phyloP scores from a whole-genome alignment of 2,888 invertebrate species.

The Galerucella nymphaeae region DNA sequence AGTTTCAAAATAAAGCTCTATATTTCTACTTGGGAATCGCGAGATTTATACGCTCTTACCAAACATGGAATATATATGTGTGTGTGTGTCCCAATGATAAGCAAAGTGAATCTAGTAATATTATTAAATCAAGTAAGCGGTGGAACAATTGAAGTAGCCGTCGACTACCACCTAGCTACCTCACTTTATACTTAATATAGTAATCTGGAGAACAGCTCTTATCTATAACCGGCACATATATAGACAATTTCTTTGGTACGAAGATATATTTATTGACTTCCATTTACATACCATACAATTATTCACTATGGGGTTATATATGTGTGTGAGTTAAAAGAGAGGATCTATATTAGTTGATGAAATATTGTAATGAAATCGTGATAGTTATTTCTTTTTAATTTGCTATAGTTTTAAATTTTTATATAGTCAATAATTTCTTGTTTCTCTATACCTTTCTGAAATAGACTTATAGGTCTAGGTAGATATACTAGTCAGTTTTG shows the following conservation, averaged over 20 bases:
- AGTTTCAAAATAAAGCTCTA: neutral
- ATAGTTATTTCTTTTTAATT: no score
- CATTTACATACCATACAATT: constrained; percentile 63
- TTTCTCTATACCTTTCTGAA: no score
- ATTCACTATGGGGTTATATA: constrained; percentile 55
- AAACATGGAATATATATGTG: neutral
- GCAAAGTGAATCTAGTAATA: constrained; percentile 43
- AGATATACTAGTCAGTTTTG: no score
- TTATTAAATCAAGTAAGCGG: constrained; percentile 39
- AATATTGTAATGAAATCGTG: neutral
- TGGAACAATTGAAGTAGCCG: constrained; percentile 40
- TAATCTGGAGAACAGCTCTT: constrained; percentile 35
- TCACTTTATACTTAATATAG: constrained; percentile 44
- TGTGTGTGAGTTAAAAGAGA: constrained; percentile 5
- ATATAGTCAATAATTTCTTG: no score
- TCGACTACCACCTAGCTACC: constrained; percentile 41
- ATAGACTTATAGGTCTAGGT: no score
- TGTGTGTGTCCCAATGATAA: constrained; percentile 36
- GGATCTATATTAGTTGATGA: constrained; percentile 5
- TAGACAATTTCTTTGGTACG: constrained; percentile 51
- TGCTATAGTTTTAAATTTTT: no score
- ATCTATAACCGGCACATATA: constrained; percentile 42
- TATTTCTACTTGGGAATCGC: neutral
- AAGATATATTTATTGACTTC: constrained; percentile 56
- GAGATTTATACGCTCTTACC: constrained; percentile 4